Evolutionary conservation across 2,113 vertebrate species (phyloP), one percentile per base, ranked within the genome.

Genomic region (Chitala chitala): DNA sequence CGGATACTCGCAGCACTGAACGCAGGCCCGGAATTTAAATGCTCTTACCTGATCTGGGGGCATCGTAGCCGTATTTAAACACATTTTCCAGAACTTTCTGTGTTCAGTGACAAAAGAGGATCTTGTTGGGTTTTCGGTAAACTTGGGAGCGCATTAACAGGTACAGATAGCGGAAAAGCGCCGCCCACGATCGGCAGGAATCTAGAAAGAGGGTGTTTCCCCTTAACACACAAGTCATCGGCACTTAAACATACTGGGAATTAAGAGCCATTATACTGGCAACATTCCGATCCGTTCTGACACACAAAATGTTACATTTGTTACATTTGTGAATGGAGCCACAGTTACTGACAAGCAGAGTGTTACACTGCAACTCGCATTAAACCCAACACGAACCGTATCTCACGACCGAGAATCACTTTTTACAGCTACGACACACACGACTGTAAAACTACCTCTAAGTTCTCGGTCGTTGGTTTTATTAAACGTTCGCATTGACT

Each of bases 61-160:
- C 61, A 65, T 10, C 10, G 31, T 33, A 20, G 29, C 58, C 12
- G 58, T 20, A 15, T 38, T 26, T 10, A 33, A 46, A 65, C 20
- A n/a, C 3, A 65, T 48, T 48, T 50, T 69, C 66, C 66, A 69
- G 42, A 69, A 69, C 12, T 69, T 48, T 69, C 66, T 29, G 50
- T 48, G 13, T 26, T 50, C 8, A n/a, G 10, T 66, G 36, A 24
- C n/a, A 66, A 42, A 66, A 20, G 63, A 38, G 36, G 24, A 1
- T 38, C 3, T n/a, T 42, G 40, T 66, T 59, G 58, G 58, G 10
- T 44, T 44, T 12, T 38, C 26, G 17, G 10, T 42, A 22, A 69
- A 51, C 46, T 51, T 69, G 46, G n/a, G n/a, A 26, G 26, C 40
- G n/a, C 22, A 51, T 44, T 31, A 44, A 69, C 66, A 69, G 66